Percentiles rank a stretch among this genome's conserved stretches.
Evolutionary conservation across 2,797 vertebrate species (phyloP).

Genomic region (Pseudochaenichthys georgianus): DNA sequence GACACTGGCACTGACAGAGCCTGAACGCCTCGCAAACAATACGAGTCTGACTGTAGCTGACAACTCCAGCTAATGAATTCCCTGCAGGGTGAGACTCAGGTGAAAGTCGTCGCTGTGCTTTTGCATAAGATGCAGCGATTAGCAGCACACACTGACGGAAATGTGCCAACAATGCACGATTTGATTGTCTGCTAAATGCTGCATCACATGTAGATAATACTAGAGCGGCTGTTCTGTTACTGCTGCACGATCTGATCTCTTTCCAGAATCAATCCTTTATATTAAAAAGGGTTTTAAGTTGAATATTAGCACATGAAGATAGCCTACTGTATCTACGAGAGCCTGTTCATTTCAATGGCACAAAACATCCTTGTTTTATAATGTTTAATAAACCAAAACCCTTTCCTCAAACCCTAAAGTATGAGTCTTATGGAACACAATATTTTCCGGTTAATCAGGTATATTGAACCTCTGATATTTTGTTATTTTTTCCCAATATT

Average conservation of each 20-base stretch:
- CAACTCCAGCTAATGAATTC: constrained; percentile 63
- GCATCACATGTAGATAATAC: not conserved
- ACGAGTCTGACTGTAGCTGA: constrained; percentile 48
- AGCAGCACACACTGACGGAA: constrained; percentile 36
- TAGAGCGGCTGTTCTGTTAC: not conserved
- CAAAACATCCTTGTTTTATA: too few species aligned
- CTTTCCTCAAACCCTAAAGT: not conserved
- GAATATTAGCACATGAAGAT: too few species aligned
- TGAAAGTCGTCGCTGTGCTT: constrained; percentile 47
- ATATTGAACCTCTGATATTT: not conserved
- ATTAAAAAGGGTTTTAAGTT: too few species aligned
- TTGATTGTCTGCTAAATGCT: constrained; percentile 40
- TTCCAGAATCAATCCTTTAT: too few species aligned
- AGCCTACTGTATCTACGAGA: too few species aligned
- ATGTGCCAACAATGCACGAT: constrained; percentile 27
- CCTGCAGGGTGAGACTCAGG: constrained; percentile 49
- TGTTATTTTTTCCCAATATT: not conserved
- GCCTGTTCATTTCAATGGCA: too few species aligned
- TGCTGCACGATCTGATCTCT: not conserved
- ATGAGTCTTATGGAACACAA: not conserved
- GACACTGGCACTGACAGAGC: constrained; percentile 55
- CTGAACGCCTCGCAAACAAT: constrained; percentile 58
- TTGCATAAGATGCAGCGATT: constrained; percentile 40
- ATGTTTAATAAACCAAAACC: too few species aligned
- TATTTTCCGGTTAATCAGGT: too few species aligned